These are phyloP conservation scores for Ericerus pela DNA, from an alignment of 1,140 invertebrate genomes.

Conservation along the genomic window DNA sequence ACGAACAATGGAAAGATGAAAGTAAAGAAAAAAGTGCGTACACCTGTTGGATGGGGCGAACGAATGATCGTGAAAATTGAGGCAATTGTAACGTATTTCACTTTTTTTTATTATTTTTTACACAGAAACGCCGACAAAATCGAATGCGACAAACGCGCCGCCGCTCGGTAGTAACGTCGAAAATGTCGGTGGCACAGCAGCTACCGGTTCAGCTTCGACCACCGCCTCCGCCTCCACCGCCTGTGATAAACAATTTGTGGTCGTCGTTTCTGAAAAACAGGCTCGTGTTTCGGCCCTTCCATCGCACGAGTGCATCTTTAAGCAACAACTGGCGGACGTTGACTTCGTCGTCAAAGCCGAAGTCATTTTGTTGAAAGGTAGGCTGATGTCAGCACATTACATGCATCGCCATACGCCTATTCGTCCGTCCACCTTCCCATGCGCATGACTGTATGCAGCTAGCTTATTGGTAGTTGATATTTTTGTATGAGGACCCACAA, in stretches of 20 bases:
- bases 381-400: neutral
- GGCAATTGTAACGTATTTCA: neutral
- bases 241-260: conserved; percentile 78
- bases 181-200: conserved; percentile 7
- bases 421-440: too few species aligned
- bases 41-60: neutral
- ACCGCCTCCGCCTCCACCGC: conserved; percentile 27
- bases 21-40: conserved; percentile 34
- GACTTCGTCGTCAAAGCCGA: conserved; percentile 90
- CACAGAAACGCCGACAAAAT: conserved; percentile 44
- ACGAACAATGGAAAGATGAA: conserved; percentile 75
- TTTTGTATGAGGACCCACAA: too few species aligned
- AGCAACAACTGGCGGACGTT: conserved; percentile 66
- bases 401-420: neutral
- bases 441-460: too few species aligned
- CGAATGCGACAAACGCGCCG: conserved; percentile 37
- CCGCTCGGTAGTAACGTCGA: conserved; percentile 23
- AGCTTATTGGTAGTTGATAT: too few species aligned
- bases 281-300: conserved; percentile 84
- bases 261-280: conserved; percentile 87
- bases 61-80: neutral
- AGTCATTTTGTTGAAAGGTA: conserved; percentile 83
- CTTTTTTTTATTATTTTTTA: conserved; percentile 13
- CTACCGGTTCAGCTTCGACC: neutral
- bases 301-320: conserved; percentile 80